Base-by-base conservation (phyloP, 2,113 vertebrate genomes). In the Ammospiza nelsoni region DNA sequence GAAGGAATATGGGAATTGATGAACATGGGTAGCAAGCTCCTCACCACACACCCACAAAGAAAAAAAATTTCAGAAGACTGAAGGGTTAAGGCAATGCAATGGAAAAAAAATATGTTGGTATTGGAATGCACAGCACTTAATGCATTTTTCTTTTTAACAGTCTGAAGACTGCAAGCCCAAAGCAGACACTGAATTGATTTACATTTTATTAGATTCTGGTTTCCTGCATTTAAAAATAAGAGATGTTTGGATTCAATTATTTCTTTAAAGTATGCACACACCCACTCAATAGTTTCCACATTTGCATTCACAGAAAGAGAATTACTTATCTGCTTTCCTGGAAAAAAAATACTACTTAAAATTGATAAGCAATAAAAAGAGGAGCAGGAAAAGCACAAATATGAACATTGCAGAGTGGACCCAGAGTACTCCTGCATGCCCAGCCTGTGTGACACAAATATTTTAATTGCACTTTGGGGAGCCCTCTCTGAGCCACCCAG, bases 111-210 rank as follows among this genome's bases (percentile, higher is more conserved):
- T 54, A 84, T 87, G 72, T 76, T 90, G 84, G 41, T 76, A 69
- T 21, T 93, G 95, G 85, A 96, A 89, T 68, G 85, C 80, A 51
- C 29, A 51, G 78, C 54, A 82, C 54, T 95, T 89, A 63, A 69
- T 92, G 6, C 22, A 27, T 44, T 67, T 43, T 65, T 63, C 52
- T 57, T 95, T 91, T 84, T 61, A 90, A 83, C 72, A 84, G 59
- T 46, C 75, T 77, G 84, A 91, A 92, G 62, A 63, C 52, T 87
- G 75, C 52, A 84, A 93, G 65, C 54, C 88, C 80, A 87, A 87
- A 92, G 71, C 51, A 93, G 88, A 89, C 73, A 68, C 77, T 92
- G 90, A 95, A 96, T 83, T 94, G 76, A 95, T 95, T 95, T 96
- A 55, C 62, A 82, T 89, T 92, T 80, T 84, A 96, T 95, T 95